phyloP scores from a whole-genome alignment of 2,113 vertebrate genomes.

The Anseranas semipalmata region DNA sequence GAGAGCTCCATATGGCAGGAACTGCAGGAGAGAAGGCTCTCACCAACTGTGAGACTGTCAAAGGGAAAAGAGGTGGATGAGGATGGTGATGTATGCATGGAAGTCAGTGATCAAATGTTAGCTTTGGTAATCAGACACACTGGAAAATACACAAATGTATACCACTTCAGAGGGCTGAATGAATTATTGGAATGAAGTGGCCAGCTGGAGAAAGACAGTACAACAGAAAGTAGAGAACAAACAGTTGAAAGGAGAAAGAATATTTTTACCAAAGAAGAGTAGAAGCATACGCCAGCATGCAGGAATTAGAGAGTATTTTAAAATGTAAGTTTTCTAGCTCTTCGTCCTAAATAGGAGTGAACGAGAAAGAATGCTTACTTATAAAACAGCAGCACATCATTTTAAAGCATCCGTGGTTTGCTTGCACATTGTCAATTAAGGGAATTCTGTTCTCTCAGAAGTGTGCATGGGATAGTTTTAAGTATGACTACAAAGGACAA shows the following conservation, averaged over 20 bases:
- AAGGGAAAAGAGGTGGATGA: background rate
- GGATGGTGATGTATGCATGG: background rate
- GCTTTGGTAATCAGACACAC: slow-evolving; percentile 35
- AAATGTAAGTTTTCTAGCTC: slow-evolving; percentile 26
- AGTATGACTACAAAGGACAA: background rate
- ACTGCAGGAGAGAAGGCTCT: slow-evolving; percentile 6
- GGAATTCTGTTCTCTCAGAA: background rate
- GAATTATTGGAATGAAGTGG: slow-evolving; percentile 5
- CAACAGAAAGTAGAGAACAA: slow-evolving; percentile 1
- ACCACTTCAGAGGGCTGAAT: background rate
- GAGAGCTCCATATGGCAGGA: slow-evolving; percentile 65
- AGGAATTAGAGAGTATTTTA: slow-evolving; percentile 20
- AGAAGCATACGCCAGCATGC: background rate
- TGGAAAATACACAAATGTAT: slow-evolving; percentile 39
- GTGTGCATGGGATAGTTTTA: background rate
- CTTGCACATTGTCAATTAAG: background rate
- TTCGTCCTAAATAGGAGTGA: background rate
- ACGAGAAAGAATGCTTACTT: background rate
- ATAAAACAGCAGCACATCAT: background rate
- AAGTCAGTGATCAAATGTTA: slow-evolving; percentile 13
- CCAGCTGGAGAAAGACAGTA: slow-evolving; percentile 47
- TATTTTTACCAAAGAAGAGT: background rate
- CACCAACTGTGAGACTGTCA: slow-evolving; percentile 42
- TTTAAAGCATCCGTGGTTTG: background rate
- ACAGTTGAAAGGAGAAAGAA: background rate